phyloP scores from a whole-genome alignment of 1,140 invertebrate species.

The Aphaenogaster floridana region DNA sequence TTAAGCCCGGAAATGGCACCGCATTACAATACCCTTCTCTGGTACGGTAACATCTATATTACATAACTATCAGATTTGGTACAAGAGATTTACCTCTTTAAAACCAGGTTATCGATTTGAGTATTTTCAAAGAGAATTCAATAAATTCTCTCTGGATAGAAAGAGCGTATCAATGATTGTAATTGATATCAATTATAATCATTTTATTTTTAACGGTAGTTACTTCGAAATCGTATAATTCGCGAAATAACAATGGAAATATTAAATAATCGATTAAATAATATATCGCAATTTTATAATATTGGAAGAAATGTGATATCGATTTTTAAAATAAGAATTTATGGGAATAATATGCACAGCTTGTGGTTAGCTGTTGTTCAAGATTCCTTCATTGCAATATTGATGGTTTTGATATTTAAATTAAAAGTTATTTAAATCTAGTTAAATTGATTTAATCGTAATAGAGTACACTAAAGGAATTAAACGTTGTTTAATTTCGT shows the following conservation, averaged over 20 bases:
- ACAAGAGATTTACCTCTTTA: not conserved
- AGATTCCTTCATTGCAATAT: not conserved
- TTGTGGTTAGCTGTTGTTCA: not conserved
- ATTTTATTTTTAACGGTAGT: not conserved
- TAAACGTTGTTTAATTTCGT: not conserved
- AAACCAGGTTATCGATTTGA: not conserved
- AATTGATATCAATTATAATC: not conserved
- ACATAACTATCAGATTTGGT: conserved; percentile 8
- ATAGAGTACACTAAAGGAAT: not conserved
- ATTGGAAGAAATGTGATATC: not conserved
- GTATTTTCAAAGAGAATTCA: not conserved
- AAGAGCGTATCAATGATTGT: not conserved
- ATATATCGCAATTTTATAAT: not conserved
- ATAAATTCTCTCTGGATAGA: not conserved
- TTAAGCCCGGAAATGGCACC: conserved; percentile 26
- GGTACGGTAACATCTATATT: conserved; percentile 33
- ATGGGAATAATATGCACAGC: not conserved
- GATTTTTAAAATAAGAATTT: not conserved
- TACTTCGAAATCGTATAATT: not conserved
- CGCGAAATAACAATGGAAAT: not conserved
- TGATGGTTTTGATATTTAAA: not conserved
- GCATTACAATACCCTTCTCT: conserved; percentile 20
- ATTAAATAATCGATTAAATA: not conserved
- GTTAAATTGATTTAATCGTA: not conserved
- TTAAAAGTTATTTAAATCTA: conserved; percentile 14